These are phyloP conservation scores for Crossaster papposus DNA, from an alignment of 53 echinoderm and acorn worm genomes.

Conservation along the genomic window DNA sequence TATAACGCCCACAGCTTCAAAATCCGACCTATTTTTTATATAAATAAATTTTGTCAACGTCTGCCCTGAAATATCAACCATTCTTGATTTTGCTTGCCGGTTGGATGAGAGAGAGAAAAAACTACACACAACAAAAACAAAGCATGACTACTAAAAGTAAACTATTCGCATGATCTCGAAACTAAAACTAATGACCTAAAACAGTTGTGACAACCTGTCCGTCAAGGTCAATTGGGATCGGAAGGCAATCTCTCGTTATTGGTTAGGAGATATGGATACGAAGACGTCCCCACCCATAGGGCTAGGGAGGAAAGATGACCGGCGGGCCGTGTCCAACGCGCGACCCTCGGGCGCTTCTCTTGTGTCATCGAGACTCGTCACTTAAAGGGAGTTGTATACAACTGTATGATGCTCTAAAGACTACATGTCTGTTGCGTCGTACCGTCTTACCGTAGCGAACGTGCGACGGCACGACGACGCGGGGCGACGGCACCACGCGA, in stretches of 20 bases:
- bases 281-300: not conserved
- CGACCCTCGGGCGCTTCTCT: not conserved
- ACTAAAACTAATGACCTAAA: conserved; percentile 15
- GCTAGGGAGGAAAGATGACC: not conserved
- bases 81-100: not conserved
- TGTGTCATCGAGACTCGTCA: too few species aligned
- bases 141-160: not conserved
- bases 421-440: too few species aligned
- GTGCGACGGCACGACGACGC: too few species aligned
- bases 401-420: too few species aligned
- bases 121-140: not conserved
- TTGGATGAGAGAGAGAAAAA: too few species aligned
- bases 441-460: too few species aligned
- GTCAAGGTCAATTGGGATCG: conserved; percentile 22
- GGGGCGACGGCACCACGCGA: too few species aligned
- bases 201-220: not conserved
- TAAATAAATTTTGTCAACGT: not conserved
- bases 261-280: conserved; percentile 19
- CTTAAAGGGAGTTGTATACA: too few species aligned
- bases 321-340: not conserved
- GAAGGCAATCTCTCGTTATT: conserved; percentile 28
- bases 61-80: not conserved
- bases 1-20: not conserved
- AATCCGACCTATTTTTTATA: not conserved
- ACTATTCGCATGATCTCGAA: conserved; percentile 14